Evolutionary conservation across 2,113 vertebrate genomes (phyloP), one percentile per base, ranked within the genome.

Genomic region (Numenius arquata): DNA sequence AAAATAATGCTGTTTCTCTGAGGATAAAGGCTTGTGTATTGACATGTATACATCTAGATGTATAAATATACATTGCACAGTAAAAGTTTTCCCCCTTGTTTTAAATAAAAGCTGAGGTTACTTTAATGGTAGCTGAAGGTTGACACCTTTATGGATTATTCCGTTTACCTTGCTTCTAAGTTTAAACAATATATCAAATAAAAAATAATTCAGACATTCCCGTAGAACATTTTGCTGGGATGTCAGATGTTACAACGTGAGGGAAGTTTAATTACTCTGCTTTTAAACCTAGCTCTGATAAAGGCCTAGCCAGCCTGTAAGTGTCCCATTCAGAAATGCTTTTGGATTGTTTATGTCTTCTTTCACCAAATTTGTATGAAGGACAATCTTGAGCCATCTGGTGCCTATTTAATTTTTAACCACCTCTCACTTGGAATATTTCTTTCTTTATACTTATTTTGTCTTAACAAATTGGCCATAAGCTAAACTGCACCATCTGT

Each of bases 401-500:
- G 97, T 97, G 97, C 98, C 98, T 97, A 98, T 98, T 98, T 98
- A 98, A 98, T 98, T 98, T 98, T 98, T 98, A 98, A 98, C 98
- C 98, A 98, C 97, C 98, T 98, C 98, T 98, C 98, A 97, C 98
- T 98, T 98, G 98, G 98, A 98, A 98, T 98, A 98, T 98, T 98
- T 98, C 98, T 98, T 98, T 98, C 98, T 98, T 97, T 98, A 97
- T 98, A 98, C 98, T 98, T 98, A 97, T 98, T 98, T 98, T 98
- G 98, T 98, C 97, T 98, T 98, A 98, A 98, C 98, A 98, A 98
- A 98, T 98, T 98, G 98, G 98, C 98, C 98, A 98, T 96, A 98
- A 98, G 98, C 98, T 98, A 98, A 98, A 98, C 97, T 93, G 98
- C 98, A 98, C 98, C 99, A 99, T 99, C 99, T 99, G 99, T 98